phyloP scores from a whole-genome alignment of 2,888 invertebrate genomes.

The Troides oblongomaculatus region DNA sequence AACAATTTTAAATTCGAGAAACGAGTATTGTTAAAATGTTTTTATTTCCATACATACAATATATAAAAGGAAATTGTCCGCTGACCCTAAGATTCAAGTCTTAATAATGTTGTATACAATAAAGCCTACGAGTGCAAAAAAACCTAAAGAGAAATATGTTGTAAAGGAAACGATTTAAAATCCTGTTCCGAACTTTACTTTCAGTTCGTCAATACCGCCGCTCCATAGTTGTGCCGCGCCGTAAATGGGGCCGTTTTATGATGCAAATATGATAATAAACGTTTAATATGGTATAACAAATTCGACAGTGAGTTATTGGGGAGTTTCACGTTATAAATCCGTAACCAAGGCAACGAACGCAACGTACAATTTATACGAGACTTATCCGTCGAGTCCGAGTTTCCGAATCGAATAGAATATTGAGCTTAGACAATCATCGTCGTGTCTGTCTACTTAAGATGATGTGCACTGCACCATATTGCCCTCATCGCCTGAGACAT shows the following conservation, averaged over 20 bases:
- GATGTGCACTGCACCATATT: too few species aligned
- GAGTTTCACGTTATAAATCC: slow-evolving; percentile 9
- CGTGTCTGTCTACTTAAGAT: too few species aligned
- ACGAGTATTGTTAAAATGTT: not conserved
- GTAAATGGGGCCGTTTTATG: slow-evolving; percentile 23
- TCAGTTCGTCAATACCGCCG: slow-evolving; percentile 16
- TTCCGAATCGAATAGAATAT: not conserved
- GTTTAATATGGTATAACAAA: slow-evolving; percentile 19
- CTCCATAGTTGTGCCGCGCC: slow-evolving; percentile 9
- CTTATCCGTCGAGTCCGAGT: not conserved
- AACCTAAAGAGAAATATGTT: not conserved
- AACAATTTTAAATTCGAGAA: not conserved
- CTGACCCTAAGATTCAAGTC: slow-evolving; percentile 5
- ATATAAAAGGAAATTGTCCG: not conserved
- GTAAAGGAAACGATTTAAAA: slow-evolving; percentile 25
- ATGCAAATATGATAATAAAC: slow-evolving; percentile 28
- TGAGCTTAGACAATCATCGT: not conserved
- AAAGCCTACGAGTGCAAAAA: not conserved
- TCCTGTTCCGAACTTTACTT: slow-evolving; percentile 9
- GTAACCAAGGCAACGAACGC: slow-evolving; percentile 1
- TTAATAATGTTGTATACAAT: slow-evolving; percentile 21
- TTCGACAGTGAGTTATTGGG: slow-evolving; percentile 23
- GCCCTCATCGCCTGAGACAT: too few species aligned
- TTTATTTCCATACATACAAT: not conserved
- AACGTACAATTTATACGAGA: not conserved